Evolutionary conservation across 1,140 invertebrate species (phyloP), one percentile per base, ranked within the genome.

Genomic region (Meloidogyne floridensis): DNA sequence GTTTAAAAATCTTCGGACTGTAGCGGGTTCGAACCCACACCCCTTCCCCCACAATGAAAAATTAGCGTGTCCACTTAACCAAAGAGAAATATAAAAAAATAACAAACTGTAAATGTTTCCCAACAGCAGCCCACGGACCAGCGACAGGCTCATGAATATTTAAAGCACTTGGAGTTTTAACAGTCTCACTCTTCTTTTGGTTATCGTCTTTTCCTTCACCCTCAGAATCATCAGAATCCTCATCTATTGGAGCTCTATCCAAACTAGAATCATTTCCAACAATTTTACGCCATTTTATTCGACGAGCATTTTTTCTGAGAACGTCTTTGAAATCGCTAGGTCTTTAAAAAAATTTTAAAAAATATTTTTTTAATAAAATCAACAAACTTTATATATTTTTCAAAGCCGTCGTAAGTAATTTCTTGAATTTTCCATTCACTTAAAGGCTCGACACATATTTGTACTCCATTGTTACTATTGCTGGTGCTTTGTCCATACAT

Each of bases 371-470:
- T 10, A 77, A 51, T 18, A 7, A 9, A 7, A 8, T 47, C 70
- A 32, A 32, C 10, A 84, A 15, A 85, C 84, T 71, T 83, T 77
- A 85, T 80, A 70, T 85, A 87, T 53, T 76, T 72, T 70, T 85
- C 84, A 20, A 54, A 74, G 13, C 84, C 84, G 75, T 87, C 85
- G 59, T 85, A 85, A 13, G 59, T 73, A 20, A 85, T 87, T 32
- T 84, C 81, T 53, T 87, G 71, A 51, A 85, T 87, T 87, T 84
- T 85, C 85, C 85, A 87, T 83, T 85, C 85, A 53, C 53, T 82
- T 72, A 76, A 76, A n/a, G 81, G 73, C 72, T 85, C 84, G 11
- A 85, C 80, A 72, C 84, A 87, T 53, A 85, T 82, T 77, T 85
- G 69, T 18, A 86, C 80, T 11, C 84, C 84, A 56, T 65, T 65